Percentiles rank a stretch among this genome's conserved stretches.
Conservation (phyloP, 2,113 vertebrate genomes). For the Cinclus mexicanus region DNA sequence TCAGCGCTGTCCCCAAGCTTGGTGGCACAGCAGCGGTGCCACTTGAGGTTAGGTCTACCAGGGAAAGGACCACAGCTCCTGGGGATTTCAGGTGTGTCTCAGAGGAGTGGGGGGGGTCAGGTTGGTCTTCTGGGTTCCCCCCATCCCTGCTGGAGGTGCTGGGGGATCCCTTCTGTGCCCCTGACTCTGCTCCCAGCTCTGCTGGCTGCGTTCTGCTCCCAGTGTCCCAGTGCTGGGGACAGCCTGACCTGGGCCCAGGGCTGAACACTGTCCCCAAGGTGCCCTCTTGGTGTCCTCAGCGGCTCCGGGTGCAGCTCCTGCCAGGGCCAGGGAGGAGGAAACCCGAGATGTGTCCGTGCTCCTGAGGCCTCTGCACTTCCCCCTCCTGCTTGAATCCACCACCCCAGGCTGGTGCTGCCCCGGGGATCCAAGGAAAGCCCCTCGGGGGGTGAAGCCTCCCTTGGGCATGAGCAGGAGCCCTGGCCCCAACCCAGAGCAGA, state of each 20-base stretch:
- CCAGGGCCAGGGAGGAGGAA: neutral
- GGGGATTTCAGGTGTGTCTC: neutral
- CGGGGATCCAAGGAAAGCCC: neutral
- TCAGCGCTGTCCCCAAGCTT: neutral
- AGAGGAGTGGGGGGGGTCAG: fast-evolving
- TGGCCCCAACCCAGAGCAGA: neutral
- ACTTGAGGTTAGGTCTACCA: neutral
- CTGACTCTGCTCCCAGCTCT: neutral
- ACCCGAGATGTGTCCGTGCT: fast-evolving
- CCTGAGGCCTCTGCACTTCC: neutral
- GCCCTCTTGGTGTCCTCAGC: neutral
- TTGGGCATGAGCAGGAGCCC: neutral
- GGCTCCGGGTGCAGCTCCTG: neutral
- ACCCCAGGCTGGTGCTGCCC: neutral
- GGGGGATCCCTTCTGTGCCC: neutral
- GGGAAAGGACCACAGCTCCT: neutral
- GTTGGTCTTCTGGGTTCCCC: neutral
- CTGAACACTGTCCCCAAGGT: neutral
- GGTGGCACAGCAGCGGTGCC: neutral
- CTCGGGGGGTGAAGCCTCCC: neutral
- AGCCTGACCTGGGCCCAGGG: neutral
- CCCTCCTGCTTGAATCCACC: neutral
- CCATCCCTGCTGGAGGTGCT: neutral
- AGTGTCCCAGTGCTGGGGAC: neutral
- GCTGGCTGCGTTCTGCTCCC: neutral